A percentile compares a stretch with the other conserved stretches of the same genome.
Conservation (phyloP, 2,888 invertebrate species). For the Drosophila prostipennis region DNA sequence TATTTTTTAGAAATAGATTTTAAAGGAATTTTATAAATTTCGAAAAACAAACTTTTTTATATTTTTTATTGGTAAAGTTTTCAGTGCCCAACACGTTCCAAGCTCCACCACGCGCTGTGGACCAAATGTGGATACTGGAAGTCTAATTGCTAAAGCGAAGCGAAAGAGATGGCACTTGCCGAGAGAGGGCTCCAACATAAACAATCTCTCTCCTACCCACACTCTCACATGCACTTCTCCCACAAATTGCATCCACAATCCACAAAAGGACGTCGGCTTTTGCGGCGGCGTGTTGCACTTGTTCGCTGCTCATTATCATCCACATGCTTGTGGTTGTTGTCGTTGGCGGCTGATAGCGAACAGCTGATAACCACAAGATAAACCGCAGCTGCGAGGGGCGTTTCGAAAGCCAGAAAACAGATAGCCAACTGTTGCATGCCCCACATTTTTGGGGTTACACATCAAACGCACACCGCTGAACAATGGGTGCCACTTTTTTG, state of each 20-base stretch:
- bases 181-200: conserved; percentile 20
- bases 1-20: no score
- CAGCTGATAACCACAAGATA: conserved; percentile 48
- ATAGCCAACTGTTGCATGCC: conserved; percentile 41
- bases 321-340: conserved; percentile 30
- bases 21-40: no score
- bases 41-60: no score
- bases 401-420: conserved; percentile 27
- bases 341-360: conserved; percentile 31
- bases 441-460: conserved; percentile 33
- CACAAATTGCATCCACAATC: conserved; percentile 49
- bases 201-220: conserved; percentile 15
- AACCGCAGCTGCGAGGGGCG: conserved; percentile 22
- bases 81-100: conserved; percentile 54
- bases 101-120: conserved; percentile 51
- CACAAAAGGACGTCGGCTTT: conserved; percentile 31
- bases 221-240: background rate
- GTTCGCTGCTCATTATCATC: conserved; percentile 55
- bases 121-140: conserved; percentile 63
- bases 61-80: no score
- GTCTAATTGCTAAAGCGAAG: background rate
- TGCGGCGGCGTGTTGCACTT: conserved; percentile 73
- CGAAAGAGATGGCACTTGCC: conserved; percentile 20
- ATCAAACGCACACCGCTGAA: conserved; percentile 18
- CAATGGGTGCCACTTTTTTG: conserved; percentile 21